Percentiles rank a stretch among this genome's conserved stretches.
These are phyloP conservation scores for Chrysotoxum bicinctum DNA, from an alignment of 2,888 invertebrate genomes.

Conservation along the genomic window DNA sequence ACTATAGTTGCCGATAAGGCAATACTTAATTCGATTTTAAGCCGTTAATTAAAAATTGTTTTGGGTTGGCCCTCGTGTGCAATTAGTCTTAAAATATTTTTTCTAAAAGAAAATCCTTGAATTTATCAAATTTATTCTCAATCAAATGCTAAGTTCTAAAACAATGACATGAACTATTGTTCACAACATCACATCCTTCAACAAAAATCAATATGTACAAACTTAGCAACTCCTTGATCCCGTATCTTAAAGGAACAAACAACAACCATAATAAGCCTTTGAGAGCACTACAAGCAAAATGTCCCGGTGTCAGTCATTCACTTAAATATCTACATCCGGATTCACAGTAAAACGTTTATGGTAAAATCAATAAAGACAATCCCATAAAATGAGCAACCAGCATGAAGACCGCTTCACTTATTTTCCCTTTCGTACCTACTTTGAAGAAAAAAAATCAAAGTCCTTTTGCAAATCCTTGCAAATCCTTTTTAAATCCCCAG, in stretches of 20 bases:
- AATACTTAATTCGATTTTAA: too few relatives aligned
- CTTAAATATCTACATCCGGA: constrained; percentile 54
- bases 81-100: neutral
- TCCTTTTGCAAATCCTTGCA: constrained; percentile 57
- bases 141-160: neutral
- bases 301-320: constrained; percentile 61
- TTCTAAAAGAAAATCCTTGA: neutral
- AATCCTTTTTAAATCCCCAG: constrained; percentile 61
- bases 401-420: constrained; percentile 9
- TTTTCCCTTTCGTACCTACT: constrained; percentile 16
- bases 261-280: constrained; percentile 43
- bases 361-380: constrained; percentile 64
- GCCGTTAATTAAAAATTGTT: neutral
- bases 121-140: neutral
- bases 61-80: neutral
- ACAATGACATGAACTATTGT: neutral
- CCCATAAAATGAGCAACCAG: constrained; percentile 46
- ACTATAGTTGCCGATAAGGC: too few relatives aligned
- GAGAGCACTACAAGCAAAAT: constrained; percentile 37
- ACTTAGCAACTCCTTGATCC: neutral
- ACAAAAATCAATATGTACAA: constrained; percentile 12
- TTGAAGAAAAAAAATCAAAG: constrained; percentile 35
- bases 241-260: neutral
- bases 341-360: constrained; percentile 51
- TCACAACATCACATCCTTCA: neutral